Conservation (phyloP, 2,113 vertebrate species). For the Anseranas semipalmata region DNA sequence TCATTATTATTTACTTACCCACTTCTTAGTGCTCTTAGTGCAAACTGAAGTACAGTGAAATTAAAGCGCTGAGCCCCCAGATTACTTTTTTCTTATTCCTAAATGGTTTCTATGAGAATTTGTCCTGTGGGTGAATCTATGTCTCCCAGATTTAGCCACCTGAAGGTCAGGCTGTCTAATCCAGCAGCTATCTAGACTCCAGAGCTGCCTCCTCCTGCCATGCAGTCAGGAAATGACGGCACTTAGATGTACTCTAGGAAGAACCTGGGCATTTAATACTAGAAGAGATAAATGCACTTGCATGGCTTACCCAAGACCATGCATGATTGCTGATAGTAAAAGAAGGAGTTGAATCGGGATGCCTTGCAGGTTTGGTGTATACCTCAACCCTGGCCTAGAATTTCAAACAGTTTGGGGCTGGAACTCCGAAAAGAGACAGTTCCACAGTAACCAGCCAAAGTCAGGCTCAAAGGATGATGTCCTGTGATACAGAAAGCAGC, state of each 20-base stretch:
- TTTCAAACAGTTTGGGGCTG: neutral
- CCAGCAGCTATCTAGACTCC: neutral
- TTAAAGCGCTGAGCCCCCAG: neutral
- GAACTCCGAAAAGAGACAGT: neutral
- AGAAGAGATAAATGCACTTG: rapidly evolving
- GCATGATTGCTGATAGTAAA: neutral
- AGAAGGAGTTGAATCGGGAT: rapidly evolving
- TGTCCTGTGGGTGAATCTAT: neutral
- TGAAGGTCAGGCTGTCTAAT: neutral
- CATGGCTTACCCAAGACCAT: rapidly evolving
- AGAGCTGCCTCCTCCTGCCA: neutral
- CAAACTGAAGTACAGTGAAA: neutral
- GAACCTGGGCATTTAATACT: neutral
- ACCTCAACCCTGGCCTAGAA: neutral
- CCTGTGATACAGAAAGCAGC: neutral
- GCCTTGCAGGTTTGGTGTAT: neutral
- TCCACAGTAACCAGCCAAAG: neutral
- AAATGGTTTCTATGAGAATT: neutral
- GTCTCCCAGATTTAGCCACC: neutral
- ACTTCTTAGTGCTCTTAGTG: neutral
- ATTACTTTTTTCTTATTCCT: neutral
- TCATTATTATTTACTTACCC: neutral
- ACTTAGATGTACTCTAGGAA: neutral
- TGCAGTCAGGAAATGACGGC: rapidly evolving
- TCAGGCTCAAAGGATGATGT: neutral